Evolutionary conservation across 2,888 invertebrate species (phyloP).

Genomic region (Oligia strigilis): DNA sequence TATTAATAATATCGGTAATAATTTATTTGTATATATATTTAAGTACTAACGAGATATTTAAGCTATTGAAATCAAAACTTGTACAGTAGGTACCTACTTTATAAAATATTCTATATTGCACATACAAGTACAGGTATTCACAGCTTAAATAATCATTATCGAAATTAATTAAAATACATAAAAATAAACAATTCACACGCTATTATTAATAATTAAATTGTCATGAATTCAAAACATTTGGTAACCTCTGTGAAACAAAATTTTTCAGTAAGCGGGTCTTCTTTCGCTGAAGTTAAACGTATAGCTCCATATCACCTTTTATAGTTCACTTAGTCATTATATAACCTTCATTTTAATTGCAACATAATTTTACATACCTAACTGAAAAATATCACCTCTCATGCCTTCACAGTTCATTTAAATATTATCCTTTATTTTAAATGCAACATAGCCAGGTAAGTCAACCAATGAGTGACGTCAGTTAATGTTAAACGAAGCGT

Average conservation of each 20-base stretch:
- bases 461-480: conserved; percentile 21
- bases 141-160: no score
- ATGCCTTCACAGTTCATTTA: neutral
- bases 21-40: neutral
- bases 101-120: no score
- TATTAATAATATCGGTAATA: neutral
- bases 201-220: neutral
- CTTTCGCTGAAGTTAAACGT: neutral
- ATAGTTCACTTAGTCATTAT: neutral
- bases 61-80: neutral
- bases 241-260: neutral
- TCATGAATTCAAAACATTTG: neutral
- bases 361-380: no score
- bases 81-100: no score
- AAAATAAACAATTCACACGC: neutral
- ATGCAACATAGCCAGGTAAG: neutral
- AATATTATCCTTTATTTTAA: neutral
- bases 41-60: neutral
- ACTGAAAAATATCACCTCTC: no score
- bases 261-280: neutral
- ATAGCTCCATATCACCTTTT: neutral
- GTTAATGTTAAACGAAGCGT: conserved; percentile 21
- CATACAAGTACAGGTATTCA: no score
- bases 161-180: neutral
- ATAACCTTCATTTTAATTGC: neutral